Base-by-base conservation (phyloP, 2,113 vertebrate genomes). In the Porphyrio hochstetteri region DNA sequence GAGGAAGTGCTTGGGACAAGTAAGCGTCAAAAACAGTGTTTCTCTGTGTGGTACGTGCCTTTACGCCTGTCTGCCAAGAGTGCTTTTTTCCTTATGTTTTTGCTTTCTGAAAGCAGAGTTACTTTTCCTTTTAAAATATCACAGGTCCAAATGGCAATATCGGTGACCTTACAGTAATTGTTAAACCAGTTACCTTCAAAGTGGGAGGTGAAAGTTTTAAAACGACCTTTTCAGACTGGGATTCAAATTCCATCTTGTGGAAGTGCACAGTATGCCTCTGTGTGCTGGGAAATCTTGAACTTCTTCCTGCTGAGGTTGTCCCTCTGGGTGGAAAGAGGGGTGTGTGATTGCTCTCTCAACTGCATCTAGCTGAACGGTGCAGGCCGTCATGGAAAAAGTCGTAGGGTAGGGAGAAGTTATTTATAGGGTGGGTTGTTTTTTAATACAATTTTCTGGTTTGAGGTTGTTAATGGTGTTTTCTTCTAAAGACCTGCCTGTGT, bases 251-350 rank as follows among this genome's bases (percentile, higher is more conserved):
- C 2, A 0, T 57, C 38, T 76, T 90, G 44, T 35, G 60, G 53
- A 69, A 86, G 33, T 0, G 0, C 11, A 14, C 7, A 5, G 2
- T 53, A 4, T 46, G 7, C 36, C 65, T 60, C 20, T 88, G 8
- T 72, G 35, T 59, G 28, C 59, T 76, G 55, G 10, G 14, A 79
- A 61, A 25, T 55, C 9, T 67, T 59, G n/a, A 27, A 40, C 19
- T 87, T 81, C 64, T 83, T 55, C 40, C 31, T 46, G 13, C 59
- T 40, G n/a, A 82, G 75, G 23, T 35, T 83, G 38, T 63, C 77
- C 19, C 9, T 78, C 28, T 74, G 53, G 70, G n/a, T 6, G 2
- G 31, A 50, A 70, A 67, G 29, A 77, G 20, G 13, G 23, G 7
- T 12, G 5, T 82, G 35, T 85, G 86, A 16, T 4, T 9, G 12